Base-by-base conservation (phyloP, 2,888 invertebrate genomes). In the Adelphocoris suturalis region DNA sequence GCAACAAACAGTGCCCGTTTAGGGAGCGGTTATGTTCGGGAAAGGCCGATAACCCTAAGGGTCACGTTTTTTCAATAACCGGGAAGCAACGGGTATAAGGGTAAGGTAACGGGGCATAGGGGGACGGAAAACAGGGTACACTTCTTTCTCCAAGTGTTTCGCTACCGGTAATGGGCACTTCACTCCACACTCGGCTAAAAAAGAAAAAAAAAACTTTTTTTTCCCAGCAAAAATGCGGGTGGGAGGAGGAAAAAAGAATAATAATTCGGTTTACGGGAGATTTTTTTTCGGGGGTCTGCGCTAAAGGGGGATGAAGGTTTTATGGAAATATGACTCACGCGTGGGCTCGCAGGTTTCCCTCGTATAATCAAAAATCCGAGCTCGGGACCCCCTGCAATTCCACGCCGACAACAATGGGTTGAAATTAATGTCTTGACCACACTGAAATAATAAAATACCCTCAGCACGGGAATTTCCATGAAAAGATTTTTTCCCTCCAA, bases 51-150 rank as follows among this genome's bases (percentile, higher is more conserved):
- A 82, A 82, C 82, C 82, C 82, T 82, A 82, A 82, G 82, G 52
- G 82, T 82, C 82, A 82, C 82, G 82, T 82, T 82, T 82, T 82
- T 82, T 82, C 82, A 82, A 82, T 82, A 82, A 82, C 52, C 52
- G 52, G 82, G 52, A 47, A 68, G 68, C 68, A 68, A 68, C 16
- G 52, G 52, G 48, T n/a, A 48, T 37, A 48, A 48, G 81, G 81
- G 47, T 48, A 80, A 80, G 80, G 48, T 81, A 23, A n/a, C 16
- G 48, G 81, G 28, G n/a, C 27, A 28, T 16, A 28, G 78, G n/a
- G 14, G 19, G 78, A 11, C 37, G 47, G 46, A 28, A 47, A 47
- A 78, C 48, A 48, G 82, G 52, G 82, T 82, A 82, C 82, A 16
- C n/a, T 48, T 52, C 52, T 52, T 82, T 82, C 52, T 48, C 47